Evolutionary conservation across 2,113 vertebrate genomes (phyloP), one percentile per base, ranked within the genome.

Genomic region (Hippocampus abdominalis): DNA sequence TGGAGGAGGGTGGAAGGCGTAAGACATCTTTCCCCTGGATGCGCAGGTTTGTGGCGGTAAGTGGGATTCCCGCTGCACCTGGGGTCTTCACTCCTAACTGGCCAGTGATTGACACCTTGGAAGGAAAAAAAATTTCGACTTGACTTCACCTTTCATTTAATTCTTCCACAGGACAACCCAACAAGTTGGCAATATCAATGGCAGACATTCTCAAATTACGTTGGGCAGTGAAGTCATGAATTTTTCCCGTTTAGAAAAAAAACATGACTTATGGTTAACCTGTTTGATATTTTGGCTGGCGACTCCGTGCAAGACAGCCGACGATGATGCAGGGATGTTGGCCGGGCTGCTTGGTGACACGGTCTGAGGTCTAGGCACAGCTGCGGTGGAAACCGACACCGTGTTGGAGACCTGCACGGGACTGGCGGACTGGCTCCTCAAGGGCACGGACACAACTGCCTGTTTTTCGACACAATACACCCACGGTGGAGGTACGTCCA

Each of bases 11-110:
- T 0, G 96, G 95, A 4, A 99, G 93, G 3, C 95, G 96, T 16
- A 98, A 75, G 2, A 99, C 96, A 0, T 99, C 97, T 86, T 99
- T 99, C 1, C 96, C 95, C 64, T 98, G 96, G 88, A 98, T 96
- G 2, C 94, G 94, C 67, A 99, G 92, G 87, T 98, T 98, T 79
- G 97, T 95, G 0, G 96, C 93, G 0, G 96, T 90, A 25, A 98
- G 92, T 0, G 96, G 96, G 66, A 98, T 96, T 71, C 94, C 90
- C 7, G 85, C 88, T 51, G 92, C 88, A 3, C 93, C 81, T 71
- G 93, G 86, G 20, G 93, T 82, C 87, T 98, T 99, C 89, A 98
- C 73, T 1, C 97, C 96, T 1, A 98, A 90, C 13, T 98, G 97
- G 56, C 97, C 94, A 0, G 96, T 95, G 70, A 99, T 95, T 1